phyloP scores from a whole-genome alignment of 2,113 vertebrate genomes.

The Melanostigma gelatinosum region DNA sequence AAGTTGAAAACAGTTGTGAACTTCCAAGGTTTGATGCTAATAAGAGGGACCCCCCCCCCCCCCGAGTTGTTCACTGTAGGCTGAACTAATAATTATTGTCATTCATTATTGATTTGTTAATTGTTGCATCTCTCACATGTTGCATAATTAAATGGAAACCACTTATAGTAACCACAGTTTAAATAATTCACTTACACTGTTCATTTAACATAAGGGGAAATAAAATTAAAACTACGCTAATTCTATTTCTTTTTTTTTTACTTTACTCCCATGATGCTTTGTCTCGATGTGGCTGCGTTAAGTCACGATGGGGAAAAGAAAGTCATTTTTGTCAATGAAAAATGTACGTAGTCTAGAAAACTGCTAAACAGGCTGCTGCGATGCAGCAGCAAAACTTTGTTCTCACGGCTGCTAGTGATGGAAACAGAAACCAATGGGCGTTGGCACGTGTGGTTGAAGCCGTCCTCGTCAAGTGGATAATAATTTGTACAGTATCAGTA shows the following conservation, averaged over 20 bases:
- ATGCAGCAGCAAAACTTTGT: no score
- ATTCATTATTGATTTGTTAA: neutral
- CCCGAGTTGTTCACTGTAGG: neutral
- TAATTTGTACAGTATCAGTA: no score
- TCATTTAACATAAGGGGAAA: neutral
- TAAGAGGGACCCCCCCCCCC: neutral
- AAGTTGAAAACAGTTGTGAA: neutral
- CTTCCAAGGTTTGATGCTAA: neutral
- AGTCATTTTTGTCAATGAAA: no score
- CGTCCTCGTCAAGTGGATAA: no score
- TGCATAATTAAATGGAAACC: neutral
- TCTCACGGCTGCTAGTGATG: no score
- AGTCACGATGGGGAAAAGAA: no score
- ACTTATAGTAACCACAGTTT: neutral
- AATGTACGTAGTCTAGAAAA: no score
- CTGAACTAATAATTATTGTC: neutral
- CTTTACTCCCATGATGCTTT: neutral
- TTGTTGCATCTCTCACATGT: neutral
- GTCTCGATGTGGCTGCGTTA: neutral
- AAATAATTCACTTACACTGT: neutral
- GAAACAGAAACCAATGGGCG: no score
- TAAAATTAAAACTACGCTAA: neutral
- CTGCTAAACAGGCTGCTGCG: no score
- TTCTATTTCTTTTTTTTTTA: neutral
- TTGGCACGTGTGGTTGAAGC: no score